Evolutionary conservation across 2,113 vertebrate genomes (phyloP).

Genomic region (Alosa alosa): DNA sequence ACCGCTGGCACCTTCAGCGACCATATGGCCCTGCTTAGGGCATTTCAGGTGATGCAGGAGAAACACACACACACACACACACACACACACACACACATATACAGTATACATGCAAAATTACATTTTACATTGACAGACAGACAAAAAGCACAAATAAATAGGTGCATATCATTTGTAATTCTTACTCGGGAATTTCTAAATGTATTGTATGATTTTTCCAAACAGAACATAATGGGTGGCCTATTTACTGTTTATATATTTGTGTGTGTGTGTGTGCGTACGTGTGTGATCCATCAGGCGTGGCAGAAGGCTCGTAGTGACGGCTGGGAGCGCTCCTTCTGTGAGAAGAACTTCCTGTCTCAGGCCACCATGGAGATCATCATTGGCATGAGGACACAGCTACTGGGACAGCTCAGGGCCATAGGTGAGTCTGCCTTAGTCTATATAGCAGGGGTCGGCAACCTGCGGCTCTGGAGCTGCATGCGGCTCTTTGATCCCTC

Average conservation of each 20-base stretch:
- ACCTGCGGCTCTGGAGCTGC: too few species aligned
- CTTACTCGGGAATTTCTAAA: too few species aligned
- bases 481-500: too few species aligned
- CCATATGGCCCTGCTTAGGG: conserved; percentile 93
- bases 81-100: background rate
- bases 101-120: background rate
- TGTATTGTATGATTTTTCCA: too few species aligned
- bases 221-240: too few species aligned
- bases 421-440: background rate
- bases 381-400: conserved; percentile 88
- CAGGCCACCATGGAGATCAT: conserved; percentile 96
- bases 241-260: background rate
- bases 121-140: too few species aligned
- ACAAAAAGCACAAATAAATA: too few species aligned
- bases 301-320: conserved; percentile 93
- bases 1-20: conserved; percentile 87
- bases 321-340: conserved; percentile 91
- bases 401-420: conserved; percentile 87
- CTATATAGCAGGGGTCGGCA: too few species aligned
- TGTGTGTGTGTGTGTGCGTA: background rate
- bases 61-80: background rate
- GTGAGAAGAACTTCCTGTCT: conserved; percentile 93
- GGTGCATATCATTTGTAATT: too few species aligned
- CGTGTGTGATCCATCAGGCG: conserved; percentile 65
- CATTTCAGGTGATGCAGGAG: conserved; percentile 82